Conservation (phyloP, 2,797 vertebrate genomes). For the Melanotaenia maccullochi region DNA sequence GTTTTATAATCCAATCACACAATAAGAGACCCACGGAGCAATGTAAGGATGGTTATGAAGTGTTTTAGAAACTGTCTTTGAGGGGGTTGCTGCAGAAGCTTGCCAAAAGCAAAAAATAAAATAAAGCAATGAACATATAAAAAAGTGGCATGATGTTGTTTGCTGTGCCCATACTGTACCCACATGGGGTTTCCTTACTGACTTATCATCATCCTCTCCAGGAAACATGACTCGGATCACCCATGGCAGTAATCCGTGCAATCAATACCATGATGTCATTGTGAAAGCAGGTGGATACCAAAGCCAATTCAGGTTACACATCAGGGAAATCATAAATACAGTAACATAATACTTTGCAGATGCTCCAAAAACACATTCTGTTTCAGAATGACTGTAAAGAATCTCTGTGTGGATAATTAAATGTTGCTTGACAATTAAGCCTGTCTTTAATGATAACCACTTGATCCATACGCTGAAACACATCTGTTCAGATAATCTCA, state of each 20-base stretch:
- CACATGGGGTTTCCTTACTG: conserved; percentile 51
- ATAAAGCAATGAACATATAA: background rate
- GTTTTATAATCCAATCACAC: conserved; percentile 48
- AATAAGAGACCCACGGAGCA: conserved; percentile 27
- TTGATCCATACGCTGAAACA: background rate
- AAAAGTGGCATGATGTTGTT: conserved; percentile 15
- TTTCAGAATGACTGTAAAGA: background rate
- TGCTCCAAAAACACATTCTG: background rate
- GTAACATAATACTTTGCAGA: conserved; percentile 41
- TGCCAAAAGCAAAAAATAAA: background rate
- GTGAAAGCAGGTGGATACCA: conserved; percentile 54
- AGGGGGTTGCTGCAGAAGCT: conserved; percentile 21
- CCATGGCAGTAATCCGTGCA: conserved; percentile 41
- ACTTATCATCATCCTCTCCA: conserved; percentile 48
- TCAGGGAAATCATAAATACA: conserved; percentile 36
- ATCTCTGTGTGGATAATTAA: background rate
- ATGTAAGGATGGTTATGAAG: conserved; percentile 19
- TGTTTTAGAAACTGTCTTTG: conserved; percentile 27
- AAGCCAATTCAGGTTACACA: conserved; percentile 50
- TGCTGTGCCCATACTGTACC: conserved; percentile 30
- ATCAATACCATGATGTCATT: conserved; percentile 73
- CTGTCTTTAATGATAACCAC: conserved; percentile 17
- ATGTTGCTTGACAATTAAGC: conserved; percentile 27
- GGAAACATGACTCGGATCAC: conserved; percentile 72
- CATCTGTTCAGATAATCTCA: background rate